Base-by-base conservation (phyloP, 2,888 invertebrate species). In the Hyposoter dolosus region DNA sequence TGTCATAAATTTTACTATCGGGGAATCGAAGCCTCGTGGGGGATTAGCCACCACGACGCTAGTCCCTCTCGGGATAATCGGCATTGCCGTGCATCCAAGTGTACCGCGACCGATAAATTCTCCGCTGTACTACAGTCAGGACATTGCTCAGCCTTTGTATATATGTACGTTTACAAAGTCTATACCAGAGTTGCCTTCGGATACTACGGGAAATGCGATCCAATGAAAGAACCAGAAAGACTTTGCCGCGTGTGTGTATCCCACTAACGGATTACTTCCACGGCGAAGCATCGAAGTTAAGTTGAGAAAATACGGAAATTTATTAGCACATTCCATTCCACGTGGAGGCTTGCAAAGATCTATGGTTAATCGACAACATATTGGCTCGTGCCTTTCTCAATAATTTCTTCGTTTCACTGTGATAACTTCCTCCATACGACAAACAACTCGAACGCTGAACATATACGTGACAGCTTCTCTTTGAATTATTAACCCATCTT, bases 21-120 rank as follows among this genome's bases (percentile, higher is more conserved):
- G 87, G 87, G 85, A 88, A 89, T 82, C 80, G 86, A 88, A 89
- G 87, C 88, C 89, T 85, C 79, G 75, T 45, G 85, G 69, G 77
- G 82, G 83, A 83, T 83, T 85, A 83, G 85, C 82, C 71, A 72
- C 71, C 63, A 65, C 69, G 47, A 40, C n/a, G 53, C 45, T 60
- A 63, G 63, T 75, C 12, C 56, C 72, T 77, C 80, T 28, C 76
- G 43, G 63, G 65, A 68, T 85, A 85, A 83, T 85, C 85, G 85
- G 85, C 79, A 83, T 83, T 80, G 82, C 85, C 83, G 85, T 83
- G 82, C 82, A 85, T 76, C 83, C 56, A 80, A 85, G 79, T 83
- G 85, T 83, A 80, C 69, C 79, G 80, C 66, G 76, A 65, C 72
- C 83, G 83, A 85, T 85, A 85, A 85, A 83, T 85, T 72, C 69